phyloP scores from a whole-genome alignment of 1,140 invertebrate species.

The Artemia franciscana region DNA sequence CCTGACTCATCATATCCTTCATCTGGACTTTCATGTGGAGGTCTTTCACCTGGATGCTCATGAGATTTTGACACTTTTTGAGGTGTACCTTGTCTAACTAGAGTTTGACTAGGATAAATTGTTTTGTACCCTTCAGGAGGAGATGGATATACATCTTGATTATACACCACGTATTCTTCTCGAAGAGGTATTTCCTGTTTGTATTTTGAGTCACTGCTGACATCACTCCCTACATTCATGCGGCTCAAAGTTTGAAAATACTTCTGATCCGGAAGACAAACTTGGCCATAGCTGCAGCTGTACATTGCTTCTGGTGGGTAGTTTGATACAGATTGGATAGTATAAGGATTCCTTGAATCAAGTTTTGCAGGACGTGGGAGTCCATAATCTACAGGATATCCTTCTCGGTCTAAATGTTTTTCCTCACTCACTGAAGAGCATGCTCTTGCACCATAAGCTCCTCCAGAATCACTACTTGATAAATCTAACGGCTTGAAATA shows the following conservation, averaged over 20 bases:
- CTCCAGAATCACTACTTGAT: neutral
- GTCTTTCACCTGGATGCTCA: conserved; percentile 3
- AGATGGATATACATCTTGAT: conserved; percentile 5
- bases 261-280: conserved; percentile 8
- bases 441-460: neutral
- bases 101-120: neutral
- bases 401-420: conserved; percentile 30
- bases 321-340: neutral
- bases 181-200: neutral
- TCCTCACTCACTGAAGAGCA: neutral
- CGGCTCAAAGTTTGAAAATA: conserved; percentile 2
- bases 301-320: conserved; percentile 6
- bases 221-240: conserved; percentile 1
- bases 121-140: conserved; percentile 7
- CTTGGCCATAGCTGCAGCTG: conserved; percentile 13
- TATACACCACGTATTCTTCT: neutral
- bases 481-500: neutral
- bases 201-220: neutral
- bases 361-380: conserved; percentile 21
- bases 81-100: conserved; percentile 8
- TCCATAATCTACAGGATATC: conserved; percentile 53
- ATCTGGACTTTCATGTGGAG: conserved; percentile 42
- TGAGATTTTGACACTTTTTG: conserved; percentile 16
- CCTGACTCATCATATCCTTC: conserved; percentile 53
- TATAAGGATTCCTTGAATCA: conserved; percentile 19